Evolutionary conservation across 2,113 vertebrate genomes (phyloP).

Genomic region (Mastomys coucha): DNA sequence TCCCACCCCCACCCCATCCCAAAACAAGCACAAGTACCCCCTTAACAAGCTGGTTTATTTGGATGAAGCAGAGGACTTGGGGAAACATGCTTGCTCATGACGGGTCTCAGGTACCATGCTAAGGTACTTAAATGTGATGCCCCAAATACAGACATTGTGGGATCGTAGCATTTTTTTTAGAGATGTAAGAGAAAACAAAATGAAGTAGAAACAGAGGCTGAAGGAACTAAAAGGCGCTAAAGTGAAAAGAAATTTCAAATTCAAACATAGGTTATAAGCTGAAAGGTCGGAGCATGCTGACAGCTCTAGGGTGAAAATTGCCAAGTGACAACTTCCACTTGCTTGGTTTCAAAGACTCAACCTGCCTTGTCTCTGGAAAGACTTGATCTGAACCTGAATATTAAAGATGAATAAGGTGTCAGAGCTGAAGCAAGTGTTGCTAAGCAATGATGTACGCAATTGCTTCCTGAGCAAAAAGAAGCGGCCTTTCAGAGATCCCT

Average conservation of each 20-base stretch:
- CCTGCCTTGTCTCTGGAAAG: constrained; percentile 55
- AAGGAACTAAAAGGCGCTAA: neutral
- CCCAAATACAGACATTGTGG: neutral
- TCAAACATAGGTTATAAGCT: constrained; percentile 5
- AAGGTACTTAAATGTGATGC: neutral
- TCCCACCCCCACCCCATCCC: neutral
- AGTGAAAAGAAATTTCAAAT: neutral
- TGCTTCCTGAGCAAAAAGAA: constrained; percentile 43
- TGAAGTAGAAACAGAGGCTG: neutral
- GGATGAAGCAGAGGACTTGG: neutral
- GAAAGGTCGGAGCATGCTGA: neutral
- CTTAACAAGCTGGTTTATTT: neutral
- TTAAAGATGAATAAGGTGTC: constrained; percentile 71
- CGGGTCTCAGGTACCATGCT: accelerated
- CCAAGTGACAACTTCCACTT: constrained; percentile 46
- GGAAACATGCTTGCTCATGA: neutral
- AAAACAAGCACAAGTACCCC: neutral
- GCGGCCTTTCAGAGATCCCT: neutral
- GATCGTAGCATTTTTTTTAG: neutral
- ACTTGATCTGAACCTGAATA: constrained; percentile 60
- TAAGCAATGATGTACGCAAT: constrained; percentile 53
- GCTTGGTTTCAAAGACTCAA: constrained; percentile 43
- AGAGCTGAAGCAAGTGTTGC: constrained; percentile 65
- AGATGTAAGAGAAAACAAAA: neutral
- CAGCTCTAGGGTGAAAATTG: constrained; percentile 8